Evolutionary conservation across 2,797 vertebrate species (phyloP).

Genomic region (Tapirus indicus): DNA sequence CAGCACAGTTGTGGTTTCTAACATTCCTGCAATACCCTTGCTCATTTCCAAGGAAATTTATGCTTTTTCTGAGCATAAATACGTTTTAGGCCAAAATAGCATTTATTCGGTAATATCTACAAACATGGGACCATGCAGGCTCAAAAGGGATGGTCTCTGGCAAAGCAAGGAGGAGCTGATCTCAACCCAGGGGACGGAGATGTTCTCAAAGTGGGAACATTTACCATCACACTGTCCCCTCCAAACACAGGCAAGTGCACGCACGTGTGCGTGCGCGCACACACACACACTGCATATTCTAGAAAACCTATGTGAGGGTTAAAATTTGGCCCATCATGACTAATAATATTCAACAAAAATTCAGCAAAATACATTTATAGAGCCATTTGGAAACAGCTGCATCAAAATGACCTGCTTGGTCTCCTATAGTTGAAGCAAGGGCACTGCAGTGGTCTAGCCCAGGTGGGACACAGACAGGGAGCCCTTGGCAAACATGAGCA

Average conservation of each 20-base stretch:
- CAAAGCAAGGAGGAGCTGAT: neutral
- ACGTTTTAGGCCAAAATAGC: slow-evolving; percentile 28
- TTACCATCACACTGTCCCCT: neutral
- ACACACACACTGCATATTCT: neutral
- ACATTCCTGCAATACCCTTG: slow-evolving; percentile 47
- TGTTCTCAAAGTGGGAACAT: neutral
- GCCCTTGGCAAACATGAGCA: neutral
- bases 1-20: slow-evolving; percentile 66
- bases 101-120: slow-evolving; percentile 4
- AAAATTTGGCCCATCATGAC: neutral
- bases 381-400: neutral
- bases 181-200: neutral
- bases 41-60: slow-evolving; percentile 54
- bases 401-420: neutral
- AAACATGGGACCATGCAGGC: neutral
- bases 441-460: too few species aligned
- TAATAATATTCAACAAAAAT: slow-evolving; percentile 23
- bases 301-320: neutral
- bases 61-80: slow-evolving; percentile 21
- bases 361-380: neutral
- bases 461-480: neutral
- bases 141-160: slow-evolving; percentile 1
- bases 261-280: neutral
- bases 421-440: neutral
- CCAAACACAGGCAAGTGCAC: neutral